phyloP scores from a whole-genome alignment of 2,797 vertebrate species.

The Atherinosoma microstoma region DNA sequence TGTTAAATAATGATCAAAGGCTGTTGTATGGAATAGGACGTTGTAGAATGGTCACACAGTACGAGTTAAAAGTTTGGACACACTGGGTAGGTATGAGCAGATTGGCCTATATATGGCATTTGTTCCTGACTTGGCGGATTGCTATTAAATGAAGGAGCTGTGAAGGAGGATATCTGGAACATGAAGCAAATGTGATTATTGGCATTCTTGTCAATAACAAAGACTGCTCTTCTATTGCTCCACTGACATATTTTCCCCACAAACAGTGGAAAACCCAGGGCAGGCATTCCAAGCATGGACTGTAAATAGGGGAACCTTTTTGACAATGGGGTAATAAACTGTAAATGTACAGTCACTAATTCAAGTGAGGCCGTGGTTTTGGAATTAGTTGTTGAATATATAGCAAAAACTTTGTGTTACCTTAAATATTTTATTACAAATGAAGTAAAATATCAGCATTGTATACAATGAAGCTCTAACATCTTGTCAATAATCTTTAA shows the following conservation, averaged over 20 bases:
- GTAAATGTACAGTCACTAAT: slow-evolving; percentile 44
- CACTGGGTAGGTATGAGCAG: too few species aligned
- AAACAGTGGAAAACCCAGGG: slow-evolving; percentile 76
- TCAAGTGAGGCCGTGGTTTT: slow-evolving; percentile 34
- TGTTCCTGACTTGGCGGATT: not conserved
- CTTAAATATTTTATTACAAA: not conserved
- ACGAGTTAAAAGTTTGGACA: not conserved
- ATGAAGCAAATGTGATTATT: slow-evolving; percentile 54
- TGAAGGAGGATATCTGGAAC: slow-evolving; percentile 34
- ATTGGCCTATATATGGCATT: not conserved
- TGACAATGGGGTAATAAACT: slow-evolving; percentile 56
- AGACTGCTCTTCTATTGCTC: slow-evolving; percentile 49
- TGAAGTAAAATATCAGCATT: not conserved
- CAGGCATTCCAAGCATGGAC: slow-evolving; percentile 69
- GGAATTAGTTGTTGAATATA: slow-evolving; percentile 34
- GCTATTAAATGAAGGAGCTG: slow-evolving; percentile 19
- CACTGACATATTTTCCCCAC: slow-evolving; percentile 66
- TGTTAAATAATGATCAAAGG: not conserved
- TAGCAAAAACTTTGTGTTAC: not conserved
- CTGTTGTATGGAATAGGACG: not conserved
- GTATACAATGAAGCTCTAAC: not conserved
- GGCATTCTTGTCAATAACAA: slow-evolving; percentile 55
- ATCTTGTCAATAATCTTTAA: too few species aligned
- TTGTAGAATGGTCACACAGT: slow-evolving; percentile 4
- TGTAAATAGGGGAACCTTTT: slow-evolving; percentile 77